These are phyloP conservation scores for Aleiodes testaceus DNA, from an alignment of 2,888 invertebrate genomes.

Conservation along the genomic window DNA sequence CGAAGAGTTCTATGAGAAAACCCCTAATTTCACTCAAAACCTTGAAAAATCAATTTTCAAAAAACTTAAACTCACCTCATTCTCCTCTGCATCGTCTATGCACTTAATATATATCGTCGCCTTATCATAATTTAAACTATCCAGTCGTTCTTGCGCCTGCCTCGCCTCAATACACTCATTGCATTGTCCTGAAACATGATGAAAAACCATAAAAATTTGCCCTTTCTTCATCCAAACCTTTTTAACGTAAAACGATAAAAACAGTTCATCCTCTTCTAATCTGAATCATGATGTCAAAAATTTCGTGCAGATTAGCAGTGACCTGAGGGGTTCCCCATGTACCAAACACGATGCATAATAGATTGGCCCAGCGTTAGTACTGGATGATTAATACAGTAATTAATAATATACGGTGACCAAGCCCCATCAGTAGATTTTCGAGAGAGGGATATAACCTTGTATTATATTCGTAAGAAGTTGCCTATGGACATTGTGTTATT, in stretches of 20 bases:
- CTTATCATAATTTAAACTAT: slow-evolving; percentile 68
- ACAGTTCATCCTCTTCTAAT: no score
- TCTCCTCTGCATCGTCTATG: slow-evolving; percentile 66
- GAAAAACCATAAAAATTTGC: no score
- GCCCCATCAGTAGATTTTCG: slow-evolving; percentile 40
- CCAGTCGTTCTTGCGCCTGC: slow-evolving; percentile 65
- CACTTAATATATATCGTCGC: slow-evolving; percentile 69
- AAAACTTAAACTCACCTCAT: slow-evolving; percentile 54
- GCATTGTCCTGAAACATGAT: slow-evolving; percentile 60
- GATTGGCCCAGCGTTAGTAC: slow-evolving; percentile 63
- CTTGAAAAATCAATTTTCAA: background rate
- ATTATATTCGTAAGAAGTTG: slow-evolving; percentile 61
- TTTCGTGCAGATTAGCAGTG: no score
- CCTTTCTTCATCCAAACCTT: no score
- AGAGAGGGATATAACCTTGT: slow-evolving; percentile 25
- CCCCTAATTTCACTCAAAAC: no score
- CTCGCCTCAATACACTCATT: slow-evolving; percentile 65
- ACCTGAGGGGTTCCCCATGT: slow-evolving; percentile 49
- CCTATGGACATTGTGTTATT: slow-evolving; percentile 60
- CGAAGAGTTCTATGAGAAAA: no score
- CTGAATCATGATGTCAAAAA: no score
- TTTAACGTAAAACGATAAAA: no score
- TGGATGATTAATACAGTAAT: slow-evolving; percentile 72
- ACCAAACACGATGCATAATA: slow-evolving; percentile 68
- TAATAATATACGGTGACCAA: slow-evolving; percentile 72